Evolutionary conservation across 2,797 vertebrate species (phyloP), one percentile per base, ranked within the genome.

Genomic region (Rhodeus uyekii): DNA sequence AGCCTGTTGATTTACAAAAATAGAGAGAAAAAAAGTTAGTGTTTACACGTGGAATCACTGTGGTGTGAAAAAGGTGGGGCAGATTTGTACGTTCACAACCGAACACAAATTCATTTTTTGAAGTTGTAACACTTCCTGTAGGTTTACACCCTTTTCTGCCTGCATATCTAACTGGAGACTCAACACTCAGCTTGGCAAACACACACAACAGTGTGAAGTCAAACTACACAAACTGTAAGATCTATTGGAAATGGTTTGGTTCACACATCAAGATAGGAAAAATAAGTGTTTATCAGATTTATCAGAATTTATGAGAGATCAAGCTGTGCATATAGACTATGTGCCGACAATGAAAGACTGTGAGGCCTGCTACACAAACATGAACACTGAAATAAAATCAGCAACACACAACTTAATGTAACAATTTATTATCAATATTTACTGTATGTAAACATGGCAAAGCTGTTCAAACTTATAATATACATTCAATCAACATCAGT

Each of bases 1-100:
- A 0, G 97, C 97, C 98, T 99, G 85, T 9, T 50, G 34, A 83
- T 71, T 75, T 42, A 27, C 12, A 83, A 72, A 81, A 22, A 67
- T 0, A 75, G 18, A 73, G 10, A 69, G 18, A 69, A 78, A 42
- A 77, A 74, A 50, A 48, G 67, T 71, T 19, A 85, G 73, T 53
- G 55, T 63, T 38, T 12, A 71, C 29, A n/a, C 3, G 19, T 9
- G 9, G 13, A 61, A 73, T 76, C 58, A 76, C 27, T n/a, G 27
- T 2, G 3, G 39, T 63, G 55, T 44, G 39, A 76, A 76, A 55
- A 76, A 34, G 58, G 55, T 61, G 27, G 10, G 27, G 58, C 27
- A 14, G 38, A 76, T 76, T 76, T 61, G 24, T 76, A 42, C 14
- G 9, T 0, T 39, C 24, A 13, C 4, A 34, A 13, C 8, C 48